Evolutionary conservation across 2,888 invertebrate species (phyloP), one percentile per base, ranked within the genome.

Genomic region (Galerucella pusilla): DNA sequence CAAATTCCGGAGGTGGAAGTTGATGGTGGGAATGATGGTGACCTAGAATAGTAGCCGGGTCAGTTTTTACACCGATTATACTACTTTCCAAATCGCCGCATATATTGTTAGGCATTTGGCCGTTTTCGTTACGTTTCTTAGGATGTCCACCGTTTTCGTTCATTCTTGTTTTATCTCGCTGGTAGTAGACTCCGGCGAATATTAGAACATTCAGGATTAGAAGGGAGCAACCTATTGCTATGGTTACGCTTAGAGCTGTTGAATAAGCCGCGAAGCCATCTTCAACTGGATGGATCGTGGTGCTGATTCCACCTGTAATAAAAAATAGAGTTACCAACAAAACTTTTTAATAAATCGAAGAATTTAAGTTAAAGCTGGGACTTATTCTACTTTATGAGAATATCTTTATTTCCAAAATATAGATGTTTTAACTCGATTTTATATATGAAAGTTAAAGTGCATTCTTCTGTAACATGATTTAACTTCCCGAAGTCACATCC

Each of bases 131-230:
- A 54, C 94, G 90, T 83, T 94, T 93, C 85, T 95, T 92, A 10
- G 89, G 90, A 82, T 90, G 90, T 82, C 90, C 90, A 12, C 90
- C 90, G 77, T 85, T 87, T 78, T 88, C 88, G 87, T 84, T 90
- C 90, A 94, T 91, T 80, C 94, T 90, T 77, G 94, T 94, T 86
- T 96, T 96, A 85, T 96, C 96, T 71, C 96, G 90, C 85, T 97
- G 97, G 85, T 97, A 97, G 86, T 97, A 97, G 0, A 97, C 96
- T 4, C 96, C 97, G 71, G 97, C 97, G 85, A 97, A 97, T 84
- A 98, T 96, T 45, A 97, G 89, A 64, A 97, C 95, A 86, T 98
- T 98, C 4, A 98, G 89, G 83, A 97, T 96, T 28, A 98, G 90
- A 75, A 98, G 88, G 5, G 96, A 96, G 85, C 97, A 97, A 57